Percentiles rank a stretch among this genome's conserved stretches.
phyloP scores from a whole-genome alignment of 1,140 invertebrate genomes.

The Archivesica marissinica region DNA sequence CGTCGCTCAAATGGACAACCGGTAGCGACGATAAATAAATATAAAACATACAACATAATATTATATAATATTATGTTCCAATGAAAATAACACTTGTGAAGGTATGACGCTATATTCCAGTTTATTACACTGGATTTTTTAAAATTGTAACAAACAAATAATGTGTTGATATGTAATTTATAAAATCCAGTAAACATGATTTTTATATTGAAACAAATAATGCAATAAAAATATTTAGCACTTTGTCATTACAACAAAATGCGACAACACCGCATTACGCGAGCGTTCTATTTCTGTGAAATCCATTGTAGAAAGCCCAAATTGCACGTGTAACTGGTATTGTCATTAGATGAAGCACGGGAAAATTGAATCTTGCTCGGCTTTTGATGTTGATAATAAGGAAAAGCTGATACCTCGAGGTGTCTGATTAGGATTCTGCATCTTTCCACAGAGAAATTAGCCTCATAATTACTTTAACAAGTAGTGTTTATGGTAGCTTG shows the following conservation, averaged over 20 bases:
- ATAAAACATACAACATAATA: too few relatives aligned
- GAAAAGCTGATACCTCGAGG: slow-evolving; percentile 17
- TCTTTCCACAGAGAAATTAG: slow-evolving; percentile 46
- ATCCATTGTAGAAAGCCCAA: not conserved
- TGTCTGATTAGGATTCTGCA: slow-evolving; percentile 25
- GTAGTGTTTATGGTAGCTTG: slow-evolving; percentile 16
- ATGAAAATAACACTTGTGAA: too few relatives aligned
- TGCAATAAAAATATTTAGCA: not conserved
- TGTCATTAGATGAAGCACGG: slow-evolving; percentile 26
- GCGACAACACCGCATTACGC: not conserved
- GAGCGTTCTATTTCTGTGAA: not conserved
- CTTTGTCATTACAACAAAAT: not conserved
- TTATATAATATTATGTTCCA: too few relatives aligned
- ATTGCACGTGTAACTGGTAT: not conserved
- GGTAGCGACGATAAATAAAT: too few relatives aligned
- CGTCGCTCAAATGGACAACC: too few relatives aligned
- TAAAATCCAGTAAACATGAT: too few relatives aligned
- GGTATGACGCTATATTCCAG: too few relatives aligned
- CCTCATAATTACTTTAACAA: slow-evolving; percentile 41
- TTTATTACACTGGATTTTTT: too few relatives aligned
- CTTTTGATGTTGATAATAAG: slow-evolving; percentile 51
- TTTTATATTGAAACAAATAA: not conserved
- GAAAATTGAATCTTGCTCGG: slow-evolving; percentile 41
- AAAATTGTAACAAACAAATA: too few relatives aligned
- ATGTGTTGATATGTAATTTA: too few relatives aligned